Evolutionary conservation across 2,888 invertebrate species (phyloP).

Genomic region (Drosophila infuscata): DNA sequence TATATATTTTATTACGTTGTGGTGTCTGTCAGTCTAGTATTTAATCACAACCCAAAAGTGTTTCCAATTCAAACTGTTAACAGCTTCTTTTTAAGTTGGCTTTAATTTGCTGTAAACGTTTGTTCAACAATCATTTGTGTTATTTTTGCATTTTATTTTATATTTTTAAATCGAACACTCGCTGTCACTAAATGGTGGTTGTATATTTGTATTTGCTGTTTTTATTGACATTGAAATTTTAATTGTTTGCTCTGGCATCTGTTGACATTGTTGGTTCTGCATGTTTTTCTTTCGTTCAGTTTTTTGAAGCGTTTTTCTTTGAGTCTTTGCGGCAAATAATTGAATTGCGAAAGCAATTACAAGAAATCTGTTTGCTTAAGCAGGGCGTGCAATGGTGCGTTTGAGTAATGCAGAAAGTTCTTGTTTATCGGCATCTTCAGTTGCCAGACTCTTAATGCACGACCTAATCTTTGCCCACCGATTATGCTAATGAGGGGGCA

Average conservation of each 20-base stretch:
- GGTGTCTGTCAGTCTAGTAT: background rate
- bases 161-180: constrained; percentile 34
- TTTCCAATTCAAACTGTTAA: background rate
- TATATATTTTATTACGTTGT: background rate
- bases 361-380: constrained; percentile 68
- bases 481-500: constrained; percentile 73
- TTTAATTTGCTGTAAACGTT: constrained; percentile 57
- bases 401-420: constrained; percentile 44
- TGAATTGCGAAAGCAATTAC: constrained; percentile 76
- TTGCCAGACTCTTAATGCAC: constrained; percentile 40
- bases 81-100: background rate
- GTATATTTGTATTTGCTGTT: constrained; percentile 30
- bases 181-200: constrained; percentile 20
- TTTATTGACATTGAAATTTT: constrained; percentile 54
- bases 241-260: constrained; percentile 58
- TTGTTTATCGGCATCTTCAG: background rate
- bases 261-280: constrained; percentile 51
- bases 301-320: constrained; percentile 26
- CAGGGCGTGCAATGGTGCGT: constrained; percentile 54
- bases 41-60: background rate
- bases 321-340: constrained; percentile 56
- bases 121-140: constrained; percentile 49
- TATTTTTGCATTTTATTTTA: constrained; percentile 27
- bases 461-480: constrained; percentile 46
- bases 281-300: constrained; percentile 5